Evolutionary conservation across 2,113 vertebrate genomes (phyloP), one percentile per base, ranked within the genome.

Genomic region (Carlito syrichta): DNA sequence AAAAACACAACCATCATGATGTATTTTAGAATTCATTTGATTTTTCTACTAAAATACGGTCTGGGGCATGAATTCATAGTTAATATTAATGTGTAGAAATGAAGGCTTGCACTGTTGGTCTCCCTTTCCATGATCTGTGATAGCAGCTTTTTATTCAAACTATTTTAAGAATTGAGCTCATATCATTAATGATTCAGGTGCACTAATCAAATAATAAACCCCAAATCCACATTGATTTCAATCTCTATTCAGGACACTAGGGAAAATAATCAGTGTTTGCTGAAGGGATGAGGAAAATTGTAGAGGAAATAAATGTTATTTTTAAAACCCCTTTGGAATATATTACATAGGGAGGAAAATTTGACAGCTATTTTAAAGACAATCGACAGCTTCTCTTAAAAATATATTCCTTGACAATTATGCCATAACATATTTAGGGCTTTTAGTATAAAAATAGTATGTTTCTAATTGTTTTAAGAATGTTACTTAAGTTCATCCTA

Each of bases 151-250:
- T 96, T 96, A 95, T 97, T 97, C 95, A 97, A 98, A 96, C 96
- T 98, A 97, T 97, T 98, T 96, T 97, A 97, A 91, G 97, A 92
- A 77, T 91, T 95, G 89, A 93, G 79, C 86, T 98, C 89, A 86
- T 95, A 96, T 96, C 94, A 98, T 98, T 98, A 98, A 98, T 97
- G 96, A 97, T 97, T 98, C 97, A 98, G 96, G 96, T 97, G 60
- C 22, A 81, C 76, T 98, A 98, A 98, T 98, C 95, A 98, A 98
- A 98, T 97, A 97, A 96, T 97, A 97, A 98, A 94, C 92, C 84
- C 83, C 43, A 92, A 97, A 98, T 95, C 71, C 95, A 94, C 96
- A 90, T 89, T 98, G 96, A 98, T 97, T 98, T 97, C 91, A 62
- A 96, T 96, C 96, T 97, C 30, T 96, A 96, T 97, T 96, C 93